Evolutionary conservation across 2,888 invertebrate genomes (phyloP), one percentile per base, ranked within the genome.

Genomic region (Ochropacha duplaris): DNA sequence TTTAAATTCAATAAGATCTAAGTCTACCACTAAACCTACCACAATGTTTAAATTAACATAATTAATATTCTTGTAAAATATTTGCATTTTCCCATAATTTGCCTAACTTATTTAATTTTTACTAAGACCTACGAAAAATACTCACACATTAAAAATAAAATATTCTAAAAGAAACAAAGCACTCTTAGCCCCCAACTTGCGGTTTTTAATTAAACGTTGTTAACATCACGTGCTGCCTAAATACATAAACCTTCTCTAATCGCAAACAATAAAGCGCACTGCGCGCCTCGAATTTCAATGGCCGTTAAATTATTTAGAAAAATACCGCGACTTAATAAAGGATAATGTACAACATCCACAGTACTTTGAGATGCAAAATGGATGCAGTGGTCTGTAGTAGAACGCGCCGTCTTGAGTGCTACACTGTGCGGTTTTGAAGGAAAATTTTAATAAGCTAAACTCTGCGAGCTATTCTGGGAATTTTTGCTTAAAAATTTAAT

Each of bases 371-470:
- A 81, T 81, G 78, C 79, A 81, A 83, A 81, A 78, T 74, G 71
- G 69, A 73, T 83, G 77, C 79, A 79, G 69, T 75, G 74, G 74
- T 74, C 73, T 65, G 65, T 67, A 64, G 69, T 65, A 62, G 55
- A 66, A 54, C 60, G 49, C 57, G 50, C 56, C 63, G 62, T 66
- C 69, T 66, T 69, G 64, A 70, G 65, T 63, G 61, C 64, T 67
- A 63, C 59, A 62, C 60, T 64, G 59, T 61, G 63, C 66, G 69
- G 71, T 74, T 70, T 59, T 54, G 68, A 71, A 69, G 71, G 72
- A 78, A 78, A n/a, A 76, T 79, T 84, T 79, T 85, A 85, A 84
- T 85, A 84, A 78, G 70, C 67, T 65, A 62, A 75, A 75, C 69
- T 66, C 58, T 59, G 52, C 57, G 64, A 62, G 65, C 74, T 71